These are phyloP conservation scores for Heliothis subflexa DNA, from an alignment of 1,140 invertebrate species.

Conservation along the genomic window DNA sequence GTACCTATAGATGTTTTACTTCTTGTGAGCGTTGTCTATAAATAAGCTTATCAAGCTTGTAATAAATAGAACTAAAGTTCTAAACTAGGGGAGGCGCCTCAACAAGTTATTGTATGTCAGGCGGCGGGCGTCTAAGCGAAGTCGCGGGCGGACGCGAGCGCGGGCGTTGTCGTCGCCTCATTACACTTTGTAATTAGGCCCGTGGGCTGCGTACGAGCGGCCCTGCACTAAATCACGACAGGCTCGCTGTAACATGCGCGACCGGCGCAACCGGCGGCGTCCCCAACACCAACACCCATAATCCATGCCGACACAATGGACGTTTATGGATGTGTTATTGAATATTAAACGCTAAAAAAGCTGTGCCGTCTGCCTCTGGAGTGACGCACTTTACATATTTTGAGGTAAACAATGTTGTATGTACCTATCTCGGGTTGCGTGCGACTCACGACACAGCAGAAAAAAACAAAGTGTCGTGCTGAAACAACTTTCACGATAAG, in stretches of 20 bases:
- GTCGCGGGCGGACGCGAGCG: conserved; percentile 50
- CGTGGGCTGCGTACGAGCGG: conserved; percentile 67
- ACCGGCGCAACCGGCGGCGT: conserved; percentile 54
- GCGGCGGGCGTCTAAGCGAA: conserved; percentile 12
- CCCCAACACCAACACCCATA: conserved; percentile 62
- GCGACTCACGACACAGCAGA: conserved; percentile 33
- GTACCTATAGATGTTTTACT: not conserved
- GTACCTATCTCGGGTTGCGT: conserved; percentile 54
- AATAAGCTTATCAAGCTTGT: no score
- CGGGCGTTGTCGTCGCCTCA: conserved; percentile 69
- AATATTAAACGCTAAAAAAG: conserved; percentile 75
- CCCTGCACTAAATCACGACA: conserved; percentile 81
- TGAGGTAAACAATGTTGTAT: conserved; percentile 64
- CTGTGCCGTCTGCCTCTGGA: conserved; percentile 54
- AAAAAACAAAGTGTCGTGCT: conserved; percentile 31
- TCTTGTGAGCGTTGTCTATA: no score
- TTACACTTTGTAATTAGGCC: conserved; percentile 83
- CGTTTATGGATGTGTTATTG: conserved; percentile 76
- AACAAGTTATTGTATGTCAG: conserved; percentile 39
- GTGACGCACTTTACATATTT: conserved; percentile 66
- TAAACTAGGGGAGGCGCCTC: conserved; percentile 1
- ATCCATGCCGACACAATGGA: conserved; percentile 69
- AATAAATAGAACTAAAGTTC: no score
- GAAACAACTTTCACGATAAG: conserved; percentile 53
- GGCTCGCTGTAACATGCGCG: conserved; percentile 69